phyloP scores from a whole-genome alignment of 2,888 invertebrate genomes.

The Patella pellucida region DNA sequence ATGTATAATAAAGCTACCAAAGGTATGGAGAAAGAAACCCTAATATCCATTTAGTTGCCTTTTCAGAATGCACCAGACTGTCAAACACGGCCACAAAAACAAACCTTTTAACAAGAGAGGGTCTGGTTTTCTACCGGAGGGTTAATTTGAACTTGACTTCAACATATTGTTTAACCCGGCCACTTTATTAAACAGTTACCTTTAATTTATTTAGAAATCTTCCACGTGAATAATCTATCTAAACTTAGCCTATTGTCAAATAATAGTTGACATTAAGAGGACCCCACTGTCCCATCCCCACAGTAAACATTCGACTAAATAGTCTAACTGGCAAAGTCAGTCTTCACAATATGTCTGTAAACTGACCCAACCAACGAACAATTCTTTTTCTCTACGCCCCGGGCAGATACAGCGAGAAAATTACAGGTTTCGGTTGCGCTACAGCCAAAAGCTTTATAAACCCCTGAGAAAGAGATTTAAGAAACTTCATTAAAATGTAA shows the following conservation, averaged over 20 bases:
- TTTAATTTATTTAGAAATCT: slow-evolving; percentile 8
- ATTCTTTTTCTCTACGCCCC: background rate
- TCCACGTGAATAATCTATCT: background rate
- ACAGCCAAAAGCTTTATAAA: background rate
- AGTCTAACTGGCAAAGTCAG: slow-evolving; percentile 1
- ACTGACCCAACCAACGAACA: slow-evolving; percentile 7
- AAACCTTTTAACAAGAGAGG: too few species aligned
- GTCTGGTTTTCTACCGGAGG: too few species aligned
- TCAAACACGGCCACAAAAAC: too few species aligned
- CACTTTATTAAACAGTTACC: background rate
- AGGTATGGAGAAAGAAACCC: too few species aligned
- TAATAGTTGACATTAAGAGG: background rate
- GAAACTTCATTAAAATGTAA: slow-evolving; percentile 11
- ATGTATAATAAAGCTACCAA: too few species aligned
- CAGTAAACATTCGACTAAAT: background rate
- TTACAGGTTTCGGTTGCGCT: background rate
- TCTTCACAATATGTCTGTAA: background rate
- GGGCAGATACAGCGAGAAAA: background rate
- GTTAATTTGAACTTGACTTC: background rate
- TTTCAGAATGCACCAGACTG: too few species aligned
- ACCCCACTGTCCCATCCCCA: background rate
- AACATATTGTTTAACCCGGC: background rate
- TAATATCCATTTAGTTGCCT: too few species aligned
- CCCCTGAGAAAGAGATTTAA: background rate
- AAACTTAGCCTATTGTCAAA: background rate